phyloP scores from a whole-genome alignment of 2,888 invertebrate species.

The Parnassius apollo region DNA sequence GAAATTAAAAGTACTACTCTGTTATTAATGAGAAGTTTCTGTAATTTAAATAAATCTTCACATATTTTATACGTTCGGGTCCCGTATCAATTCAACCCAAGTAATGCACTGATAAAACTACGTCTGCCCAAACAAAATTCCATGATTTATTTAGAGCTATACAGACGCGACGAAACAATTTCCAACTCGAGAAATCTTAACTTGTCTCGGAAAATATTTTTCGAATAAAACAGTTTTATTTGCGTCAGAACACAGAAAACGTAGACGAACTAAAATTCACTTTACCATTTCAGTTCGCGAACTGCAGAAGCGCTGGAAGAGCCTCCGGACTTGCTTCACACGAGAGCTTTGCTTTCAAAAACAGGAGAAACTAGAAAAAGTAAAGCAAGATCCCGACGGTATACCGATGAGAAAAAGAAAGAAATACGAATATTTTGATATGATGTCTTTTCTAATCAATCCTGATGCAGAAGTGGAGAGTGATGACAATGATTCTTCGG shows the following conservation, averaged over 20 bases:
- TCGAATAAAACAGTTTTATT: constrained; percentile 21
- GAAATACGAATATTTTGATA: constrained; percentile 4
- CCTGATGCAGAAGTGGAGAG: neutral
- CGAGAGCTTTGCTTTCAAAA: constrained; percentile 49
- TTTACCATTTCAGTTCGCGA: constrained; percentile 45
- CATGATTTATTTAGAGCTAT: constrained; percentile 11
- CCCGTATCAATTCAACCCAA: constrained; percentile 9
- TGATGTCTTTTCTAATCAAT: neutral
- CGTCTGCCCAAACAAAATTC: constrained; percentile 1
- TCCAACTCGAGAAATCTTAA: constrained; percentile 4
- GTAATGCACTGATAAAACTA: constrained; percentile 5
- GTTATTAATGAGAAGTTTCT: too few species aligned
- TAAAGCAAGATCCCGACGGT: constrained; percentile 19
- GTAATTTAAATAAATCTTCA: neutral
- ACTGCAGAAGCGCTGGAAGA: constrained; percentile 57
- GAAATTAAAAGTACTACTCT: too few species aligned
- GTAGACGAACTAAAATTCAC: constrained; percentile 26
- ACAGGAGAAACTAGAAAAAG: constrained; percentile 43
- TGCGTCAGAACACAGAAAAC: constrained; percentile 12
- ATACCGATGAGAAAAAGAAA: neutral
- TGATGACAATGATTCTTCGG: neutral
- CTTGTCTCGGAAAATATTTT: constrained; percentile 18
- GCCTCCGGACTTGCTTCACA: constrained; percentile 55
- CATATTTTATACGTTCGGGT: neutral
- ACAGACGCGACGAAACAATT: constrained; percentile 18